A percentile compares a stretch with the other conserved stretches of the same genome.
These are phyloP conservation scores for Actinopyga echinites DNA, from an alignment of 53 echinoderm and acorn worm species.

Conservation along the genomic window DNA sequence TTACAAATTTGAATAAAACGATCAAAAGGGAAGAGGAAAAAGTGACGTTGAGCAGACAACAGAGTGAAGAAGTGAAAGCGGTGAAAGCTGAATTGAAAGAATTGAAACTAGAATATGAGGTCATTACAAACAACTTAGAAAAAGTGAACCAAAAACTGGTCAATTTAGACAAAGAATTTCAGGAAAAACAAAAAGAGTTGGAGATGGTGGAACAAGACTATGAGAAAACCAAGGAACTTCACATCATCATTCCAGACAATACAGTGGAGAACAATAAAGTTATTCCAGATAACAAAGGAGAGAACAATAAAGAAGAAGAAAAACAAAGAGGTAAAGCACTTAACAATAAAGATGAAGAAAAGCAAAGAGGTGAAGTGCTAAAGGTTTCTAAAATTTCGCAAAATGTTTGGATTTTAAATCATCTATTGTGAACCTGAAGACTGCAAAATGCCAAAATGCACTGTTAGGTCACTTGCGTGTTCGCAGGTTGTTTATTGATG, in stretches of 20 bases:
- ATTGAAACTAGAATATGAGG: constrained; percentile 60
- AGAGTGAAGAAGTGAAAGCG: constrained; percentile 45
- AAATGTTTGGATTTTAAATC: neutral
- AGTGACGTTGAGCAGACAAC: neutral
- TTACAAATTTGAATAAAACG: constrained; percentile 6
- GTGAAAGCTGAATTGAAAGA: constrained; percentile 62
- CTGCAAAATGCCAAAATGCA: too few species aligned
- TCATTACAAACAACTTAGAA: constrained; percentile 55
- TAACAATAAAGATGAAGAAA: too few species aligned
- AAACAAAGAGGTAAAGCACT: constrained; percentile 12
- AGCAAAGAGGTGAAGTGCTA: constrained; percentile 1
- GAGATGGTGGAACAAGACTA: constrained; percentile 13
- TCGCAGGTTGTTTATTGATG: too few species aligned
- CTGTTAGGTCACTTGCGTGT: too few species aligned
- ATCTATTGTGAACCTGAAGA: too few species aligned
- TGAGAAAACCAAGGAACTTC: constrained; percentile 7
- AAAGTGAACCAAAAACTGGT: constrained; percentile 53
- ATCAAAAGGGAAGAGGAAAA: constrained; percentile 28
- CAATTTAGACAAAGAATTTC: constrained; percentile 28
- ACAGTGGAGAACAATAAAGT: neutral
- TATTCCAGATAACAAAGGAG: too few species aligned
- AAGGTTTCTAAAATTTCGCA: neutral
- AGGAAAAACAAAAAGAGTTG: constrained; percentile 24
- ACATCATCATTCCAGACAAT: neutral
- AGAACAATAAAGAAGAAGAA: too few species aligned